Evolutionary conservation across 2,888 invertebrate species (phyloP).

Genomic region (Mythimna albipuncta): DNA sequence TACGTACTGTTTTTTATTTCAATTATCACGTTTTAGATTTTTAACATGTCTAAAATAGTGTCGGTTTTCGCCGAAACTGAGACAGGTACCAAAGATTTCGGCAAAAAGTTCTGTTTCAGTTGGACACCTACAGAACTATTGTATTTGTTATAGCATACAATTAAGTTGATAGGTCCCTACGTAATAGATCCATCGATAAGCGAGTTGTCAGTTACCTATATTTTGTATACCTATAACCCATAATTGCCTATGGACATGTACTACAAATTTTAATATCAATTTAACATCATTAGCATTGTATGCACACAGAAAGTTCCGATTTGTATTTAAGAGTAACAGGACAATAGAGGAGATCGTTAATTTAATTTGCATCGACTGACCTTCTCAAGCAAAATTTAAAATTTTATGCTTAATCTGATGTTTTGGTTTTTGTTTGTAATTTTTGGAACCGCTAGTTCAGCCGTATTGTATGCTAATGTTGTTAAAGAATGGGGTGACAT

Average conservation of each 20-base stretch:
- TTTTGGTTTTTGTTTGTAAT: slow-evolving; percentile 69
- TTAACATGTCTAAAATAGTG: too few relatives aligned
- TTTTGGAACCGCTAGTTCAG: slow-evolving; percentile 70
- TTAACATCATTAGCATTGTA: slow-evolving; percentile 62
- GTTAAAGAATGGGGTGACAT: slow-evolving; percentile 65
- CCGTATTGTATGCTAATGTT: slow-evolving; percentile 80
- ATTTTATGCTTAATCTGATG: slow-evolving; percentile 63
- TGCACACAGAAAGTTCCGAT: slow-evolving; percentile 69
- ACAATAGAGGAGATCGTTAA: slow-evolving; percentile 65
- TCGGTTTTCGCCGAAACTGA: too few relatives aligned
- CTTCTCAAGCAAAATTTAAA: slow-evolving; percentile 63
- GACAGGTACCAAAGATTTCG: too few relatives aligned
- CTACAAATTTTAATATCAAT: slow-evolving; percentile 51
- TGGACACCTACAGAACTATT: too few relatives aligned
- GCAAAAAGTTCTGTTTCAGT: too few relatives aligned
- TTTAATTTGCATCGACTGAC: slow-evolving; percentile 71
- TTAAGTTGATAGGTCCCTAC: neutral
- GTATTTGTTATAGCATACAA: too few relatives aligned
- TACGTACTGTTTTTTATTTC: too few relatives aligned
- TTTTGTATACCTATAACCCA: slow-evolving; percentile 3
- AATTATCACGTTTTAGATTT: too few relatives aligned
- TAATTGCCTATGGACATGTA: slow-evolving; percentile 13
- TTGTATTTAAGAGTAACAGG: slow-evolving; percentile 65
- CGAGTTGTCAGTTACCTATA: neutral
- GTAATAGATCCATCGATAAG: neutral